Conservation (phyloP, 2,888 invertebrate genomes). For the Tenthredo distinguenda region DNA sequence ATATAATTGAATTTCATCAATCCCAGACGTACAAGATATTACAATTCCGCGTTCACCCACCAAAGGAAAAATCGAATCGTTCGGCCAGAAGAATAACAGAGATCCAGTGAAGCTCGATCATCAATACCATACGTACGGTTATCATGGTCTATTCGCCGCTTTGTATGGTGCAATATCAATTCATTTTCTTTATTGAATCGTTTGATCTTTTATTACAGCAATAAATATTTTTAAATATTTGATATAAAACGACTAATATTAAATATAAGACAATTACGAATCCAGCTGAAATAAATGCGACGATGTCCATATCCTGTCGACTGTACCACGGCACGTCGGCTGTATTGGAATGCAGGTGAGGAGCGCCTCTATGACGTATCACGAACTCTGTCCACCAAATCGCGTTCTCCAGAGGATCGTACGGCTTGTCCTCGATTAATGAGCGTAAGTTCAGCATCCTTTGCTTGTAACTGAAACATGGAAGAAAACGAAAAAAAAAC, state of each 20-base stretch:
- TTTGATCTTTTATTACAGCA: too few species aligned
- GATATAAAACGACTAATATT: neutral
- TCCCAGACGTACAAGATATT: too few species aligned
- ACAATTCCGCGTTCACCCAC: too few species aligned
- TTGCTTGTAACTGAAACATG: conserved; percentile 62
- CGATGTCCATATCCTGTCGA: conserved; percentile 60
- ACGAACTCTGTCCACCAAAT: conserved; percentile 66
- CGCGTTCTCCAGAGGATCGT: conserved; percentile 59
- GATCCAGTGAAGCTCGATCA: too few species aligned
- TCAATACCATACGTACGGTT: too few species aligned
- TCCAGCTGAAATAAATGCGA: conserved; percentile 41
- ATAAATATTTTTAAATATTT: neutral
- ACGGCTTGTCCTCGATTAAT: conserved; percentile 56
- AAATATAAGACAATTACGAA: neutral
- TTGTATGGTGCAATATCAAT: too few species aligned
- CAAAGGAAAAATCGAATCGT: neutral
- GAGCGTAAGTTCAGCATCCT: conserved; percentile 54
- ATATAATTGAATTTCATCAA: too few species aligned
- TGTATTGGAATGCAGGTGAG: conserved; percentile 58
- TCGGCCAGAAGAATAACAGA: too few species aligned
- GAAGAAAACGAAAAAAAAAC: neutral
- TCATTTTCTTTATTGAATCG: too few species aligned
- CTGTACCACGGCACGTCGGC: conserved; percentile 60
- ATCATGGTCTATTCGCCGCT: too few species aligned
- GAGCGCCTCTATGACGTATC: conserved; percentile 63